phyloP scores from a whole-genome alignment of 2,113 vertebrate genomes.

The Callipepla squamata region DNA sequence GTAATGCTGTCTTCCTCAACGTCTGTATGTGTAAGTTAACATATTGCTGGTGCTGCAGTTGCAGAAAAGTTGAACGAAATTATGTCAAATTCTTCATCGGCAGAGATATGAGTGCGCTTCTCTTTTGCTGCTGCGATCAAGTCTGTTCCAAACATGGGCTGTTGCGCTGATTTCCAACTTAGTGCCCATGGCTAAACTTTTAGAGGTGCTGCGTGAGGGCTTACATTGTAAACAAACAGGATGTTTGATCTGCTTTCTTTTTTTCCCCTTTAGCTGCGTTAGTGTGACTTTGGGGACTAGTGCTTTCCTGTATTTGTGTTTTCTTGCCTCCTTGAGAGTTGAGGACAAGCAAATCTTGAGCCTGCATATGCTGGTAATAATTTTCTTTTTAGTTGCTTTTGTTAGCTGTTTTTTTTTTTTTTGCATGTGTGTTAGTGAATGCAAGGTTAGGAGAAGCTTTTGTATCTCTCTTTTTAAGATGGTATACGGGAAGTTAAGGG shows the following conservation, averaged over 20 bases:
- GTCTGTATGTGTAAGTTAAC: fast-evolving
- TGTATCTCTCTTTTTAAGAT: neutral
- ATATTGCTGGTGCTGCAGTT: fast-evolving
- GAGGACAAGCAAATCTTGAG: neutral
- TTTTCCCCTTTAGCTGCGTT: neutral
- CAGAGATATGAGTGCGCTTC: neutral
- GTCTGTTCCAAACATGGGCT: neutral
- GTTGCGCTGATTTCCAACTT: neutral
- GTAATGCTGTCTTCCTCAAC: neutral
- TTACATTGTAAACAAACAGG: neutral
- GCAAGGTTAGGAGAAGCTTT: neutral
- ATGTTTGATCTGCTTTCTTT: neutral
- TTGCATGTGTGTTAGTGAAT: neutral
- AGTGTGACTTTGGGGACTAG: neutral
- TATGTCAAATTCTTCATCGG: neutral
- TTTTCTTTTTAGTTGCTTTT: neutral
- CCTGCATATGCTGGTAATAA: neutral
- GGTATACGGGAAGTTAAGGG: neutral
- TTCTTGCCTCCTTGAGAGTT: neutral
- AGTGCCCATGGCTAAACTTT: neutral
- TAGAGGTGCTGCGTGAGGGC: neutral
- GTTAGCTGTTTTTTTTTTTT: neutral
- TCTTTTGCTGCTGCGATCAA: neutral
- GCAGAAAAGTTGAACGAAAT: neutral
- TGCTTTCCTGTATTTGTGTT: neutral